A percentile compares a stretch with the other conserved stretches of the same genome.
Conservation (phyloP, 2,113 vertebrate species). For the Lipophrys pholis region DNA sequence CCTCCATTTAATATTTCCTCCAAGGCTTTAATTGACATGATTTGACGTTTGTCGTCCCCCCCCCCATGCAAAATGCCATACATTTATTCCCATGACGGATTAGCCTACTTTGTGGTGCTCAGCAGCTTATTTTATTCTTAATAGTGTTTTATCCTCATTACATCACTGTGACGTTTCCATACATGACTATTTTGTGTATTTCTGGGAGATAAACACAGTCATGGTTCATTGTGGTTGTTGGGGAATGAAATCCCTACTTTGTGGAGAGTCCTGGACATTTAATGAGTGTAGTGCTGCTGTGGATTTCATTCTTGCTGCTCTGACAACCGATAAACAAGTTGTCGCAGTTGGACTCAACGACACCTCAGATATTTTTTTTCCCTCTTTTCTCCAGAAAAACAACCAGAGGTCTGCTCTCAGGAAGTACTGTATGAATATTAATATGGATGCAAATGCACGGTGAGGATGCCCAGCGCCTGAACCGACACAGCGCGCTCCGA, state of each 20-base stretch:
- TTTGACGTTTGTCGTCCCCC: not conserved
- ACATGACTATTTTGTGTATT: not conserved
- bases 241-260: too few species aligned
- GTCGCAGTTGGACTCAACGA: conserved; percentile 56
- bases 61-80: conserved; percentile 10
- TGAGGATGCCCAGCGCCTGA: conserved; percentile 72
- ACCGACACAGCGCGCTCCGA: conserved; percentile 54
- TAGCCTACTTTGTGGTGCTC: conserved; percentile 44
- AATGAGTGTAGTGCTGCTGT: conserved; percentile 20
- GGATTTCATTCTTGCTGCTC: conserved; percentile 15
- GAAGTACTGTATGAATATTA: conserved; percentile 77
- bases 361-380: conserved; percentile 34
- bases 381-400: conserved; percentile 27
- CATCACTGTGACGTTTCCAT: conserved; percentile 7
- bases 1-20: not conserved
- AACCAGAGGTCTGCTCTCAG: conserved; percentile 58
- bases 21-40: not conserved
- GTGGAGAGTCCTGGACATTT: conserved; percentile 10
- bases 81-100: conserved; percentile 27
- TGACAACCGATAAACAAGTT: conserved; percentile 35
- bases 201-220: not conserved
- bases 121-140: conserved; percentile 36
- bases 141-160: conserved; percentile 42
- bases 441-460: conserved; percentile 71
- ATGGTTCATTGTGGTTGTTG: not conserved